Evolutionary conservation across 2,797 vertebrate genomes (phyloP).

Genomic region (Myotis planiceps): DNA sequence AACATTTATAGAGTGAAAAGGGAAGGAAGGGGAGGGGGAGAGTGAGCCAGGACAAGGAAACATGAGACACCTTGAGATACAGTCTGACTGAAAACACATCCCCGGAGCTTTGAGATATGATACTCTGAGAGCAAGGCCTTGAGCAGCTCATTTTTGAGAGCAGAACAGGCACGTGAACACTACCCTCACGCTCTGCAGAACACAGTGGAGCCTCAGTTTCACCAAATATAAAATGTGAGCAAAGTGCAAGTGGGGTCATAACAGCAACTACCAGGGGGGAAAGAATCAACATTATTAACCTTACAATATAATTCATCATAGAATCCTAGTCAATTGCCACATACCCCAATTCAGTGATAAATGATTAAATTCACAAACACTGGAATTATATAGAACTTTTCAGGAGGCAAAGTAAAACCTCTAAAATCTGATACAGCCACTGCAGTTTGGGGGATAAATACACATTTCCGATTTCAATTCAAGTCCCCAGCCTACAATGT

Average conservation of each 20-base stretch:
- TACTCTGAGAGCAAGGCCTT: neutral
- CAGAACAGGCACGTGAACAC: neutral
- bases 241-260: neutral
- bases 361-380: neutral
- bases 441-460: neutral
- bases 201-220: neutral
- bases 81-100: conserved; percentile 36
- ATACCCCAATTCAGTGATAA: neutral
- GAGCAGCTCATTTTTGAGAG: neutral
- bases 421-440: neutral
- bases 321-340: neutral
- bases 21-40: neutral
- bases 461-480: neutral
- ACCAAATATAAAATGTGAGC: neutral
- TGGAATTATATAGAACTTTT: neutral
- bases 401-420: neutral
- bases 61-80: conserved; percentile 3
- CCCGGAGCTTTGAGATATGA: neutral
- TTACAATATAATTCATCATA: neutral
- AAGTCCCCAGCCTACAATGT: neutral
- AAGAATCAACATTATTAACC: neutral
- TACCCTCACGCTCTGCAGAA: neutral
- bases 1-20: conserved; percentile 50
- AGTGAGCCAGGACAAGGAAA: neutral
- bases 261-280: neutral